Evolutionary conservation across 2,113 vertebrate genomes (phyloP).

Genomic region (Tyrannus savana): DNA sequence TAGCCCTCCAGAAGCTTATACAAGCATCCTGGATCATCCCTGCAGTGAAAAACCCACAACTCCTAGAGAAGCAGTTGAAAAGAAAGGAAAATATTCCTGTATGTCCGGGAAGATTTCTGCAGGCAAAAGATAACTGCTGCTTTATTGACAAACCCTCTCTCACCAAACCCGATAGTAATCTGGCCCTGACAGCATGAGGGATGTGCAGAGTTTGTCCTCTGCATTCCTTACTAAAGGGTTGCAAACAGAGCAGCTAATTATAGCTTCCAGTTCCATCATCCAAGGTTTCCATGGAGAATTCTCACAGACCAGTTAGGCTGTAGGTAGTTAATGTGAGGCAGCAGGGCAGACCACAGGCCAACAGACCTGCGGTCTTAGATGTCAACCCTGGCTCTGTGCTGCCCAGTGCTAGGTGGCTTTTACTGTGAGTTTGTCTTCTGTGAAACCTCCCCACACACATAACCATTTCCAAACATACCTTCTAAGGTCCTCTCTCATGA

Average conservation of each 20-base stretch:
- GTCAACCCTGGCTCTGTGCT: background rate
- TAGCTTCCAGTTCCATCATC: background rate
- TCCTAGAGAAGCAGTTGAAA: background rate
- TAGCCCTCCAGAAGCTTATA: constrained; percentile 11
- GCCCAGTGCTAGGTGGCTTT: background rate
- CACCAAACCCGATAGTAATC: background rate
- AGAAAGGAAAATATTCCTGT: constrained; percentile 2
- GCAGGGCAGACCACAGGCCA: background rate
- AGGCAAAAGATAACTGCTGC: constrained; percentile 31
- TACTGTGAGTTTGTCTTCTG: background rate
- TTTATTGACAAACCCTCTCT: constrained; percentile 28
- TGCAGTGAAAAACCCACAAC: background rate
- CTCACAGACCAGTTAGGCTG: background rate
- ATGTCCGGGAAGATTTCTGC: constrained; percentile 16
- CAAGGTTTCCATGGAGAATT: constrained; percentile 24
- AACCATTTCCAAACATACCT: constrained; percentile 74
- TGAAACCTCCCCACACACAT: background rate
- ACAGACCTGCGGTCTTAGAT: background rate
- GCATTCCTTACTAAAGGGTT: background rate
- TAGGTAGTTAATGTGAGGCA: background rate
- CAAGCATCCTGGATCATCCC: constrained; percentile 22
- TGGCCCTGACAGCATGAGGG: background rate
- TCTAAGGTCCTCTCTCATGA: constrained; percentile 91
- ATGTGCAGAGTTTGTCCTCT: background rate
- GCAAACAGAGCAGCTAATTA: constrained; percentile 10